phyloP scores from a whole-genome alignment of 2,797 vertebrate species.

The Pseudocheirus occidentalis region DNA sequence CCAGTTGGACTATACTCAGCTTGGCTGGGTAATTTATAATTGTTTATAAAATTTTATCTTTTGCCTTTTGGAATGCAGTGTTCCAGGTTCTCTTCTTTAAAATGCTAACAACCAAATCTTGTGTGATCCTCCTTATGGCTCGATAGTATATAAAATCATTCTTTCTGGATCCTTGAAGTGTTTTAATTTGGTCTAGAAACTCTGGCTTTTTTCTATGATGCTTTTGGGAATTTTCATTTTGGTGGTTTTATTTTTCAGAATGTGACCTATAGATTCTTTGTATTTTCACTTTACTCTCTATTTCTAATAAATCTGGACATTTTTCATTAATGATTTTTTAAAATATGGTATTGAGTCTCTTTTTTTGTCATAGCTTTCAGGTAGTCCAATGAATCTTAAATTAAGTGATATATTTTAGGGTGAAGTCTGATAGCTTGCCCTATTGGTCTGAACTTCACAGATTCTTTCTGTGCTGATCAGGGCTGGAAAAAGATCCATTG shows the following conservation, averaged over 20 bases:
- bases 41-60: neutral
- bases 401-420: neutral
- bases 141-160: neutral
- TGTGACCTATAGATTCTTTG: neutral
- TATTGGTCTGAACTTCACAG: neutral
- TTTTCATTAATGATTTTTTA: neutral
- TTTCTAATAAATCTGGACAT: neutral
- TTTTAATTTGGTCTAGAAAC: neutral
- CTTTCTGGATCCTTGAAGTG: neutral
- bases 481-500: neutral
- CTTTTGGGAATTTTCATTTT: neutral
- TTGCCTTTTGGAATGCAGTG: neutral
- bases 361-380: neutral
- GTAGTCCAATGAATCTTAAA: too few species aligned
- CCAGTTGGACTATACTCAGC: neutral
- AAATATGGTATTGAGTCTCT: too few species aligned
- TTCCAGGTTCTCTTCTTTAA: neutral
- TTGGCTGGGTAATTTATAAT: neutral
- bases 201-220: neutral
- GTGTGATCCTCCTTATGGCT: neutral
- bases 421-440: neutral
- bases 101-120: neutral
- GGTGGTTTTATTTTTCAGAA: neutral
- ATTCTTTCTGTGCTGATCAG: neutral
- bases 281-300: neutral